These are phyloP conservation scores for Bombus polaris DNA, from an alignment of 1,140 invertebrate genomes.

Conservation along the genomic window DNA sequence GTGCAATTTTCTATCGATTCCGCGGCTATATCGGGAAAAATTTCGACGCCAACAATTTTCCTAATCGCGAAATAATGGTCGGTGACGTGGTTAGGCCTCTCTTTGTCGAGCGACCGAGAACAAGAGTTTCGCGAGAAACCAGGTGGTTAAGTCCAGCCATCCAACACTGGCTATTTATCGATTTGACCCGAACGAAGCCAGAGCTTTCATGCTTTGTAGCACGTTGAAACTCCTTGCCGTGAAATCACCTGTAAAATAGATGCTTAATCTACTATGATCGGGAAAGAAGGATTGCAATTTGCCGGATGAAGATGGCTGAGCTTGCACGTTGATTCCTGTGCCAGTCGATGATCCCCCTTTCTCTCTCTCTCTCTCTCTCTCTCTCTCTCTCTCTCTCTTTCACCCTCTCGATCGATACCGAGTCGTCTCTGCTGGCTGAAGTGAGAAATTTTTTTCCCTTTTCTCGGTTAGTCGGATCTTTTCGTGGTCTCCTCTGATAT, in stretches of 20 bases:
- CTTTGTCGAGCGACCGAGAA: neutral
- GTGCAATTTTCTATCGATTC: neutral
- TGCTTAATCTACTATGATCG: slow-evolving; percentile 34
- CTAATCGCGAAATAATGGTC: neutral
- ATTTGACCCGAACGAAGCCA: slow-evolving; percentile 25
- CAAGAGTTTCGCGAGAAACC: neutral
- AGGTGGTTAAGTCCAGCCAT: neutral
- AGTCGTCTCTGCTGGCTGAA: neutral
- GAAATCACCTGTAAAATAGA: slow-evolving; percentile 55
- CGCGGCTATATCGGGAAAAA: neutral
- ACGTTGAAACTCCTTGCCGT: slow-evolving; percentile 28
- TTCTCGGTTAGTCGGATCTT: no score
- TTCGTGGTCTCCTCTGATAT: no score
- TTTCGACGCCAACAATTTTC: neutral
- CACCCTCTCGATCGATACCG: neutral
- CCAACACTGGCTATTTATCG: slow-evolving; percentile 26
- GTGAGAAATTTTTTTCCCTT: neutral
- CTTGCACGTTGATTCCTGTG: slow-evolving; percentile 15
- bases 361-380: neutral
- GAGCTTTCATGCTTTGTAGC: slow-evolving; percentile 37
- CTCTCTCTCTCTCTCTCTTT: neutral
- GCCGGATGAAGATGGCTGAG: slow-evolving; percentile 10
- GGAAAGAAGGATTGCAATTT: slow-evolving; percentile 38
- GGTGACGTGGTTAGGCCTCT: neutral
- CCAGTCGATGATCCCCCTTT: neutral